These are phyloP conservation scores for Drosophila mulleri DNA, from an alignment of 2,888 invertebrate species.

Conservation along the genomic window DNA sequence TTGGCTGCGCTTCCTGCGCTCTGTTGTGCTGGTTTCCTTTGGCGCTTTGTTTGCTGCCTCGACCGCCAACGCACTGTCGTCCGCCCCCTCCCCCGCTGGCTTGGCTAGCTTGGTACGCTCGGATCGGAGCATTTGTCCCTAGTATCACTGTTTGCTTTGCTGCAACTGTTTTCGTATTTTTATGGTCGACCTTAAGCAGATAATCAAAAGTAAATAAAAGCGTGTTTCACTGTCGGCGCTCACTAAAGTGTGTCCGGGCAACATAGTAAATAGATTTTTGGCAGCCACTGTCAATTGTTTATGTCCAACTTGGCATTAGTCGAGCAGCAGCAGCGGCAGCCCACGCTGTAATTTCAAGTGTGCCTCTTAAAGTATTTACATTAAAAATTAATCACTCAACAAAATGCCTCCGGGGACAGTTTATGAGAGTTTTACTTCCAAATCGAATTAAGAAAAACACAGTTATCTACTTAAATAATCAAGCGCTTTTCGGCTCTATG, in stretches of 20 bases:
- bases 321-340: background rate
- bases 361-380: conserved; percentile 18
- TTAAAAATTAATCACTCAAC: conserved; percentile 36
- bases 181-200: conserved; percentile 44
- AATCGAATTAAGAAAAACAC: conserved; percentile 56
- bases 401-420: conserved; percentile 33
- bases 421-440: conserved; percentile 29
- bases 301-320: conserved; percentile 17
- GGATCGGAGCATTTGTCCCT: background rate
- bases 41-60: conserved; percentile 36
- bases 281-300: conserved; percentile 29
- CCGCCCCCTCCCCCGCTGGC: background rate
- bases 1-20: conserved; percentile 1
- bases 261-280: conserved; percentile 48
- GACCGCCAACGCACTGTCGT: conserved; percentile 12
- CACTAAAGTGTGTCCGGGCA: conserved; percentile 29
- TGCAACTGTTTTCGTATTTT: conserved; percentile 30
- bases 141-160: conserved; percentile 4
- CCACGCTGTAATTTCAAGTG: background rate
- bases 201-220: conserved; percentile 62
- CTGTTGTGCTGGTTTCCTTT: conserved; percentile 27
- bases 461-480: conserved; percentile 65
- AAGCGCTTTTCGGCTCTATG: conserved; percentile 15
- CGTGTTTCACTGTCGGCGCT: conserved; percentile 43
- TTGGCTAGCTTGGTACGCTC: background rate